A percentile compares a stretch with the other conserved stretches of the same genome.
Conservation (phyloP, 2,797 vertebrate species). For the Xenops minutus region DNA sequence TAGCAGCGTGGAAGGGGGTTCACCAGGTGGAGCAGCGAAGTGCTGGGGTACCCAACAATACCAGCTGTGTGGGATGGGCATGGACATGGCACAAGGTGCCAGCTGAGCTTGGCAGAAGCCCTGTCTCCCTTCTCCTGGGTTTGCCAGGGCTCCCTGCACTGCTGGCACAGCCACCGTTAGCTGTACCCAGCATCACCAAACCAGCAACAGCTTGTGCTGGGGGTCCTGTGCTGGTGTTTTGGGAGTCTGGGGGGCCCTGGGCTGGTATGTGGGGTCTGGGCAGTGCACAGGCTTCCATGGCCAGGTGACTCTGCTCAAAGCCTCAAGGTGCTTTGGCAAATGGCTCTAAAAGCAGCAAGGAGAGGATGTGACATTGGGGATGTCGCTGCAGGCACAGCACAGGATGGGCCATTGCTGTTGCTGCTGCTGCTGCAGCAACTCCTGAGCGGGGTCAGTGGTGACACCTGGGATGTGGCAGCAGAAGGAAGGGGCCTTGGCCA, state of each 20-base stretch:
- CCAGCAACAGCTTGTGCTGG: not conserved
- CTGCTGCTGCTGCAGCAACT: not conserved
- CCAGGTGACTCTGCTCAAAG: not conserved
- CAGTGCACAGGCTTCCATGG: not conserved
- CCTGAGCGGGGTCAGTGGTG: not conserved
- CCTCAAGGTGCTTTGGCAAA: not conserved
- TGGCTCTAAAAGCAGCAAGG: not conserved
- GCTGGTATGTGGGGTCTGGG: not conserved
- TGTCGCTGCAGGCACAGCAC: not conserved
- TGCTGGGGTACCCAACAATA: not conserved
- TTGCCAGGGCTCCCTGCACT: not conserved
- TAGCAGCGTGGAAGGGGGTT: not conserved
- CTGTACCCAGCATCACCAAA: fast-evolving
- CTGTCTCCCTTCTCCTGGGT: not conserved
- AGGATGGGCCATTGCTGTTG: not conserved
- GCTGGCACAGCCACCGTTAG: fast-evolving
- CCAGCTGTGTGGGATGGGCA: not conserved
- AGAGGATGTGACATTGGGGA: not conserved
- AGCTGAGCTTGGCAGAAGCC: not conserved
- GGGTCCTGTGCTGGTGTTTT: not conserved
- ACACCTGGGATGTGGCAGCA: not conserved
- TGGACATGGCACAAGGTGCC: not conserved
- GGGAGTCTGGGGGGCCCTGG: not conserved
- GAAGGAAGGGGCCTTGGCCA: not conserved
- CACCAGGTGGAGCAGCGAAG: not conserved